Evolutionary conservation across 2,888 invertebrate species (phyloP).

Genomic region (Brachycybe producta): DNA sequence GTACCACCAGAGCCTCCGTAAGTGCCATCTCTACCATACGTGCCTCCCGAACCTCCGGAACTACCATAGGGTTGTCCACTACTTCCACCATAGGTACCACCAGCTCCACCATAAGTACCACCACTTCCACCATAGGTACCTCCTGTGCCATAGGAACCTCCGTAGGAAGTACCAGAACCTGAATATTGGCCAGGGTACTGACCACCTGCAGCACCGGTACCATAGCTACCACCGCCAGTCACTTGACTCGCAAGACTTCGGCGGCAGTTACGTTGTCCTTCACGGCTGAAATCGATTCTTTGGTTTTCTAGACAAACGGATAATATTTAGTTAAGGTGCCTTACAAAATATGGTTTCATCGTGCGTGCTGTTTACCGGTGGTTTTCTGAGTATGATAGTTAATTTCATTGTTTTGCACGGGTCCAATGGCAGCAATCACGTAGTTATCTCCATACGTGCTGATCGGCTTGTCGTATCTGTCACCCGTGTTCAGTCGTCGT

Average conservation of each 20-base stretch:
- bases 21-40: background rate
- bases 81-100: constrained; percentile 8
- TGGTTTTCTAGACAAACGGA: constrained; percentile 13
- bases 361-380: constrained; percentile 32
- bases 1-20: constrained; percentile 2
- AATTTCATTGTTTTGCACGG: constrained; percentile 65
- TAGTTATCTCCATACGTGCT: constrained; percentile 54
- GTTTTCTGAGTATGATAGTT: constrained; percentile 68
- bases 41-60: constrained; percentile 3
- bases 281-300: constrained; percentile 18
- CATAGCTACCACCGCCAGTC: constrained; percentile 10
- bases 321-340: background rate
- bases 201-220: constrained; percentile 5
- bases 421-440: constrained; percentile 78
- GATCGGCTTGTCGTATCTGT: constrained; percentile 39
- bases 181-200: constrained; percentile 16
- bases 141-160: constrained; percentile 3
- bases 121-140: constrained; percentile 10
- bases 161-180: constrained; percentile 16
- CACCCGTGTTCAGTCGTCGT: constrained; percentile 17
- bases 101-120: background rate
- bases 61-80: constrained; percentile 5
- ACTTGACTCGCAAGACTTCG: constrained; percentile 6
- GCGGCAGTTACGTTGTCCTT: constrained; percentile 18
- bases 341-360: background rate